These are phyloP conservation scores for Porites evermanni DNA, from an alignment of 92 coral and sea anemone species.

Conservation along the genomic window DNA sequence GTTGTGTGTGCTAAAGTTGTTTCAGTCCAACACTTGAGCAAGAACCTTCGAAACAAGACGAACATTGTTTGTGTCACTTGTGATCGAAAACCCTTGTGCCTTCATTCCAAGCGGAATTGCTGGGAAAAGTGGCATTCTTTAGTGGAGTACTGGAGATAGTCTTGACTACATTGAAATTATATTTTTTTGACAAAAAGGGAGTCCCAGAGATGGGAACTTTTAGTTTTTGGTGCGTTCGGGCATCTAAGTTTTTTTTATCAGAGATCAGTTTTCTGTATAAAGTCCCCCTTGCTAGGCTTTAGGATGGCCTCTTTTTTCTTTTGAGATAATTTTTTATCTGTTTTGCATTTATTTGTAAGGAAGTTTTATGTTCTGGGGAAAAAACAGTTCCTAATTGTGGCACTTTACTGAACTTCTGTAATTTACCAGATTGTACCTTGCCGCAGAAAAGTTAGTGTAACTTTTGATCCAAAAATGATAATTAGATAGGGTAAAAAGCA, in stretches of 20 bases:
- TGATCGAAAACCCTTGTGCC: conserved; percentile 32
- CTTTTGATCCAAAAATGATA: conserved; percentile 2
- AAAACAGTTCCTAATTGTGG: neutral
- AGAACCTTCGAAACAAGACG: neutral
- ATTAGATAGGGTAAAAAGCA: conserved; percentile 7
- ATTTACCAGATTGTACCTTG: neutral
- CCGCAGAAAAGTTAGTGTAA: neutral
- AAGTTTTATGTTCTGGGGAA: neutral
- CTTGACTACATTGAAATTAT: too few relatives aligned
- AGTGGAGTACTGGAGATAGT: too few relatives aligned
- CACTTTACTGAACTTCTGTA: neutral
- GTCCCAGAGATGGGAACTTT: too few relatives aligned
- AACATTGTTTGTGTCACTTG: conserved; percentile 32
- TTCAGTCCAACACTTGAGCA: conserved; percentile 10
- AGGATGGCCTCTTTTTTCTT: neutral
- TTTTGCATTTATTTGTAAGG: neutral
- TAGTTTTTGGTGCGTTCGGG: too few relatives aligned
- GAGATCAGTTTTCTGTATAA: neutral
- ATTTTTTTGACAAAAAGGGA: too few relatives aligned
- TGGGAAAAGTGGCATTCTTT: conserved; percentile 35
- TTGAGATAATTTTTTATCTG: neutral
- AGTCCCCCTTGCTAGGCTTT: neutral
- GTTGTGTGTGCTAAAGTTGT: conserved; percentile 42
- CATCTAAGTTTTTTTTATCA: too few relatives aligned
- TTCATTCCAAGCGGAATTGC: conserved; percentile 19